Evolutionary conservation across 53 echinoderm and acorn worm species (phyloP).

Genomic region (Echinarachnius parma): DNA sequence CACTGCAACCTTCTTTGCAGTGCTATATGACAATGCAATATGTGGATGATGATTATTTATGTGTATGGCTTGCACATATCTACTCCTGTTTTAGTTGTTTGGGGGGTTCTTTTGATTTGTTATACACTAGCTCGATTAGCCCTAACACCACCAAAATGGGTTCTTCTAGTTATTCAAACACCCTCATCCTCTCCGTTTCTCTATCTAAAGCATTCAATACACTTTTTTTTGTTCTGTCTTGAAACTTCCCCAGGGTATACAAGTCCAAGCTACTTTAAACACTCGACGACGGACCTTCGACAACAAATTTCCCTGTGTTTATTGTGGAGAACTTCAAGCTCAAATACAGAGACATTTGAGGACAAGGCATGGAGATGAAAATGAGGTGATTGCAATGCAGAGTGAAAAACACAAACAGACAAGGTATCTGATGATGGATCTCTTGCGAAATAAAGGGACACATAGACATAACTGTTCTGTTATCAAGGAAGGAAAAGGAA

Average conservation of each 20-base stretch:
- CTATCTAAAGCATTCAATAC: conserved; percentile 16
- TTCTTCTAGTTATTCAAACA: neutral
- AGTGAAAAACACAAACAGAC: conserved; percentile 14
- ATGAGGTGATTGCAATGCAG: conserved; percentile 23
- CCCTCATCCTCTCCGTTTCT: conserved; percentile 8
- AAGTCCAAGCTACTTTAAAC: neutral
- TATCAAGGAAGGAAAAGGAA: conserved; percentile 52
- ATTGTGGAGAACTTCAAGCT: neutral
- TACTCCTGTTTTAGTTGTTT: too few species aligned
- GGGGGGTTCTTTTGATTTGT: neutral
- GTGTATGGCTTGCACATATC: too few species aligned
- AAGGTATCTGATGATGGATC: conserved; percentile 14
- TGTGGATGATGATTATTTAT: too few species aligned
- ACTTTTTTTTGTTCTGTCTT: conserved; percentile 16
- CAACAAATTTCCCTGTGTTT: conserved; percentile 2
- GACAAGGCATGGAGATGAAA: conserved; percentile 1
- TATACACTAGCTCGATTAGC: conserved; percentile 1
- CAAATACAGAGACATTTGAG: conserved; percentile 20
- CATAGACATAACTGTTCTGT: conserved; percentile 57
- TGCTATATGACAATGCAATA: too few species aligned
- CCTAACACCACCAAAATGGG: conserved; percentile 8
- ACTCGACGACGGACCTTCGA: neutral
- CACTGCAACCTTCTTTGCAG: too few species aligned
- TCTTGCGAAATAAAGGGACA: conserved; percentile 40
- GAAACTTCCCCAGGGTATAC: neutral